Base-by-base conservation (phyloP, 2,888 invertebrate species). In the Andrena marginata region DNA sequence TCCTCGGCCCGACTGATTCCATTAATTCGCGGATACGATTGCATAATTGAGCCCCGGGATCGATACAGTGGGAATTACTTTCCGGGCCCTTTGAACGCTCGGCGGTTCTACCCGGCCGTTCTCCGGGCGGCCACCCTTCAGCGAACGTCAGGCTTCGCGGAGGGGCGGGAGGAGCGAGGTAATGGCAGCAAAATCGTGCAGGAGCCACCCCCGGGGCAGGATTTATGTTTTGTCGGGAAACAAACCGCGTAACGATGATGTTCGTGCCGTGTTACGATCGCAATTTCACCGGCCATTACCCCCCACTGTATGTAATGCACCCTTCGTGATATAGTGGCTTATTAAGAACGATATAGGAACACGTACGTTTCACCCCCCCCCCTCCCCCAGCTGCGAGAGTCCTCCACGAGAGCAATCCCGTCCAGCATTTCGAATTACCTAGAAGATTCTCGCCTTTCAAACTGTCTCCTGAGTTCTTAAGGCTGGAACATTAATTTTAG, bases 271-370 rank as follows among this genome's bases (percentile, higher is more conserved):
- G 69, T 85, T 85, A 83, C 77, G 77, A 79, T 80, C 77, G 81
- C 82, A 85, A 85, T 88, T 88, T 88, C 75, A 80, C 79, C 80
- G 79, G 63, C 77, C 83, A 87, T 88, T 86, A 88, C 70, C 74
- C 54, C 49, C 65, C 54, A 31, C 65, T 20, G 63, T 59, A 56
- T 80, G 72, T 84, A 81, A 86, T 84, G 72, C 67, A 81, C 77
- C 67, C 72, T 65, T 74, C 74, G 84, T 67, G 81, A 67, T 77
- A 68, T 62, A 80, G 31, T 71, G 70, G 69, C 81, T 86, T 86
- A 86, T 86, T 84, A 86, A 82, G 64, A 54, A 63, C 59, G 23
- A 20, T 35, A 42, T 26, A 33, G 68, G 68, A 68, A 67, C 35
- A 54, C 20, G 51, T 33, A 8, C n/a, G 26, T 23, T 13, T 48